These are phyloP conservation scores for Masnerella sp. DNA, from an alignment of 2,888 invertebrate species.

Conservation along the genomic window DNA sequence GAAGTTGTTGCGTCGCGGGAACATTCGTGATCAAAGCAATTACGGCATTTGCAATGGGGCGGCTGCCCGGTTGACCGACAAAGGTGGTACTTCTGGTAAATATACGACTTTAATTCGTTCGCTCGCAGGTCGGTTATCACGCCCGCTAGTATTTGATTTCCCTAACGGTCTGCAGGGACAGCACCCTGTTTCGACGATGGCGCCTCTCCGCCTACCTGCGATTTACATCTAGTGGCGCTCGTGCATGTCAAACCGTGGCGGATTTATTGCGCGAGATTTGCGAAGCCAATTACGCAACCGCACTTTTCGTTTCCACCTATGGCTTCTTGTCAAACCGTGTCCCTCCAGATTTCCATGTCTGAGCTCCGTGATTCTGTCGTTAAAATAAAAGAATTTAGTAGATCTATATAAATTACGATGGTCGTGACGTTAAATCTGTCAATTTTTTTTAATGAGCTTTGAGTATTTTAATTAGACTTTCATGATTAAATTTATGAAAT, in stretches of 20 bases:
- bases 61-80: slow-evolving; percentile 54
- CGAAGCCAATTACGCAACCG: slow-evolving; percentile 65
- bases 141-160: slow-evolving; percentile 65
- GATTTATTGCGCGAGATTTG: slow-evolving; percentile 67
- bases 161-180: slow-evolving; percentile 63
- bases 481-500: no score
- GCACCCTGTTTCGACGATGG: slow-evolving; percentile 48
- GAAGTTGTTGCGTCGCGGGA: slow-evolving; percentile 25
- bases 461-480: no score
- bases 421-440: no score
- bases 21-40: slow-evolving; percentile 62
- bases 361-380: slow-evolving; percentile 11
- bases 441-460: no score
- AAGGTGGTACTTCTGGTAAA: slow-evolving; percentile 64
- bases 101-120: slow-evolving; percentile 69
- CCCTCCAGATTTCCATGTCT: slow-evolving; percentile 24
- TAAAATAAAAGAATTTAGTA: slow-evolving; percentile 16
- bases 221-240: slow-evolving; percentile 55
- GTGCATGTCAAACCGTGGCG: slow-evolving; percentile 61
- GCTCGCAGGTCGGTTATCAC: slow-evolving; percentile 65
- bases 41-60: slow-evolving; percentile 50
- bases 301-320: slow-evolving; percentile 36
- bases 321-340: slow-evolving; percentile 42
- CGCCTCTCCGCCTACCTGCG: slow-evolving; percentile 50
- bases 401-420: not conserved